phyloP scores from a whole-genome alignment of 2,888 invertebrate genomes.

The Cephus nigrinus region DNA sequence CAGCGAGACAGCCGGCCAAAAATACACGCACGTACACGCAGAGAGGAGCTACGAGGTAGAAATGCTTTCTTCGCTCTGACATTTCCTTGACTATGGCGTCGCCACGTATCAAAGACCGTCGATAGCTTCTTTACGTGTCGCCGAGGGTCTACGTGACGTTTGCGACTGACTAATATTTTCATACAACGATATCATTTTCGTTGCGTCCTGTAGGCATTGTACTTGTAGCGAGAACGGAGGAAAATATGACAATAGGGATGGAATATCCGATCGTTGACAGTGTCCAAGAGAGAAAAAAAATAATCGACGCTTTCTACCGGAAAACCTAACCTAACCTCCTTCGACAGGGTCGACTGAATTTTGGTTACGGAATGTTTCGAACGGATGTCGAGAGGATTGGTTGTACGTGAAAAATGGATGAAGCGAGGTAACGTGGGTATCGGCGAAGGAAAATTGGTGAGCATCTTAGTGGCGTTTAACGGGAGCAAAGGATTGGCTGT shows the following conservation, averaged over 20 bases:
- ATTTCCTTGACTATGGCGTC: neutral
- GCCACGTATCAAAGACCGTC: neutral
- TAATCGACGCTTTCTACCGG: neutral
- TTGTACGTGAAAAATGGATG: neutral
- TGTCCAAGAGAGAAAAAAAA: neutral
- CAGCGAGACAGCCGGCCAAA: neutral
- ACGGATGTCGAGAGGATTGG: neutral
- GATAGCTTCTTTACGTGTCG: neutral
- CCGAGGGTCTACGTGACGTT: neutral
- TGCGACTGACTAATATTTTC: neutral
- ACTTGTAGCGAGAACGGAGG: neutral
- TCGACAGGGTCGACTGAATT: neutral
- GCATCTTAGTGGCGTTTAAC: conserved; percentile 13
- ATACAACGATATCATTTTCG: neutral
- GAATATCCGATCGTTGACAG: neutral
- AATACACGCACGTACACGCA: neutral
- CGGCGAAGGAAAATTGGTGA: conserved; percentile 1
- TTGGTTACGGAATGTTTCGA: neutral
- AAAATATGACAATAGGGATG: neutral
- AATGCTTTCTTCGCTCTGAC: neutral
- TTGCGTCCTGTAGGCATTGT: neutral
- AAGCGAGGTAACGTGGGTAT: conserved; percentile 1
- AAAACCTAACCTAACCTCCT: neutral
- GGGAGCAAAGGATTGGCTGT: conserved; percentile 34
- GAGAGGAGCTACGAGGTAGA: neutral